Base-by-base conservation (phyloP, 2,113 vertebrate species). In the Chinchilla lanigera region DNA sequence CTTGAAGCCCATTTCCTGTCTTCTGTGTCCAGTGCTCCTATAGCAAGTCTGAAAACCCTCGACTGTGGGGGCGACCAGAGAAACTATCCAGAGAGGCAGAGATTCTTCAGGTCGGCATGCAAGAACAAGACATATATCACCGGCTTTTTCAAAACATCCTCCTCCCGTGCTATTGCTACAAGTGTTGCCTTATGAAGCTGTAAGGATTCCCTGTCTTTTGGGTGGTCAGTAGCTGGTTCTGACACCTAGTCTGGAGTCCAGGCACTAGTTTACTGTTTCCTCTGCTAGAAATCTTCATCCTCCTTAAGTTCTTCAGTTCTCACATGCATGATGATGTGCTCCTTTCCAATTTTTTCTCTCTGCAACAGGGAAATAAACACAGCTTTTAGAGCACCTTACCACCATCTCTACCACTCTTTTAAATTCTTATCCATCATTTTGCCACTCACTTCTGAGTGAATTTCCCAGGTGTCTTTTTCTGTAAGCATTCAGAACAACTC, bases 391-490 rank as follows among this genome's bases (percentile, higher is more conserved):
- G 38, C 24, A 16, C 16, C 14, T 7, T 19, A 35, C 60, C 11
- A 26, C 10, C 61, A 47, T 54, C n/a, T 90, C 24, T 12, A 69
- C 4, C 47, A 38, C 7, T 80, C 35, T 20, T 35, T 95, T 71
- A 87, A 91, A 56, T 80, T 19, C 16, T 47, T 86, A 44, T 75
- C 63, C 35, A 52, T 80, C 61, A 58, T 93, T 61, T 89, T 94
- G 58, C 16, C 91, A 61, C 24, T 61, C 47, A 93, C 8, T 35
- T 52, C 9, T 82, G 75, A 89, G 20, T 77, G 1, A 85, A 94
- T 88, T 94, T 92, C 38, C 13, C 30, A 94, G 73, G 47, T 85
- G 85, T 47, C 50, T 6, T 88, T 26, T 95, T 83, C 86, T 58
- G 19, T 54, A 84, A 90, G 47, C 54, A 33, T 96, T 96, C 69